Percentiles rank a stretch among this genome's conserved stretches.
Evolutionary conservation across 2,113 vertebrate species (phyloP).

Genomic region (Lasiurus cinereus): DNA sequence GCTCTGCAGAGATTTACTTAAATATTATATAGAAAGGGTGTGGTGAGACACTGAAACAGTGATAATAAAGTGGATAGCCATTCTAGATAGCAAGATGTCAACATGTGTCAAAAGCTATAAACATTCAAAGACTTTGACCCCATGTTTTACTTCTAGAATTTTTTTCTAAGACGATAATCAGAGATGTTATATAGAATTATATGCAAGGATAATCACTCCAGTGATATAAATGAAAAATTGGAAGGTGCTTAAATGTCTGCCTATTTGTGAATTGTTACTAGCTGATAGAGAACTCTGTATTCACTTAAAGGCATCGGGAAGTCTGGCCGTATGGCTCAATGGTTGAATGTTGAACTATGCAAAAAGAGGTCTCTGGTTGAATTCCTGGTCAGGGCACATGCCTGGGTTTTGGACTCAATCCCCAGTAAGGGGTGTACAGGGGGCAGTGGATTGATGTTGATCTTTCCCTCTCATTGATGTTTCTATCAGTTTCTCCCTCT

Average conservation of each 20-base stretch:
- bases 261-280: not conserved
- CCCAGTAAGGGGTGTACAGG: too few species aligned
- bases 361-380: too few species aligned
- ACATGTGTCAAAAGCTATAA: conserved; percentile 16
- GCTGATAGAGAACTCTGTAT: not conserved
- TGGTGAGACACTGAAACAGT: not conserved
- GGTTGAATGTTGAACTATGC: too few species aligned
- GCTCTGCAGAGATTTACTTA: conserved; percentile 15
- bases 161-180: conserved; percentile 29
- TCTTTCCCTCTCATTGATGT: too few species aligned
- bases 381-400: too few species aligned
- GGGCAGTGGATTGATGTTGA: too few species aligned
- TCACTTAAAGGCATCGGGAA: not conserved
- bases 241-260: not conserved
- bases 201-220: not conserved
- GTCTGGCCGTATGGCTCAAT: too few species aligned
- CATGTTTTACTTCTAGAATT: conserved; percentile 14
- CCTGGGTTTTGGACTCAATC: too few species aligned
- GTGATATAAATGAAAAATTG: not conserved
- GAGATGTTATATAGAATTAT: not conserved
- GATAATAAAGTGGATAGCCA: not conserved
- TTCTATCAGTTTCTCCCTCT: too few species aligned
- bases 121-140: conserved; percentile 63
- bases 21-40: conserved; percentile 30
- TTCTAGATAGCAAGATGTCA: not conserved